Base-by-base conservation (phyloP, 2,888 invertebrate species). In the Schrankia costaestrigalis region DNA sequence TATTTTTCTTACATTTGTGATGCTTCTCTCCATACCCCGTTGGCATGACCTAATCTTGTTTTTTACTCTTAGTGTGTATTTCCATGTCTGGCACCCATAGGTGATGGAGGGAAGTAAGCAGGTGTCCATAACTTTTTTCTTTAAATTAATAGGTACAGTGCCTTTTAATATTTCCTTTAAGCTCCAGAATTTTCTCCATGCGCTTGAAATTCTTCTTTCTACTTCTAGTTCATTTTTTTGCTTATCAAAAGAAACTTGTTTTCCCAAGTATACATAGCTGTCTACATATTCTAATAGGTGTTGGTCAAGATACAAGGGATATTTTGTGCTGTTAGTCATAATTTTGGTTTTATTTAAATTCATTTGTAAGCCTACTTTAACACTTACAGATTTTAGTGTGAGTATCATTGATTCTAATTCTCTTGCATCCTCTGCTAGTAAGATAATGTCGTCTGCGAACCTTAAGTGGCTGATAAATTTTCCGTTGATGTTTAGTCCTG, bases 1-100 rank as follows among this genome's bases (percentile, higher is more conserved):
- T 28, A 28, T 28, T 21, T 19, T 28, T 7, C 19, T 28, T 8
- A 21, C 7, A 12, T 28, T 28, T n/a, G n/a, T n/a, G n/a, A n/a
- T n/a, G n/a, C n/a, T n/a, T n/a, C n/a, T n/a, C n/a, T n/a, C n/a
- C n/a, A 18, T 17, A 11, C 17, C 18, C 1, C 18, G 10, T 8
- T 15, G 9, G 8, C 23, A 22, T 1, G 15, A 17, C 5, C 15
- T 13, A 2, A 22, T 23, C 14, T 14, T 30, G n/a, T 23, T 31
- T 23, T 23, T 24, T 5, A 12, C 9, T 14, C 14, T n/a, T n/a
- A 12, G 23, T 31, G 26, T 31, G 4, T 23, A 31, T 2, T 31
- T 23, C 24, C 31, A 31, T 11, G 23, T 31, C n/a, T 31, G 31
- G 17, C 29, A 29, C 3, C 11, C 22, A 12, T 29, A 22, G n/a